These are phyloP conservation scores for Orestias chungarensis DNA, from an alignment of 2,797 vertebrate genomes.

Conservation along the genomic window DNA sequence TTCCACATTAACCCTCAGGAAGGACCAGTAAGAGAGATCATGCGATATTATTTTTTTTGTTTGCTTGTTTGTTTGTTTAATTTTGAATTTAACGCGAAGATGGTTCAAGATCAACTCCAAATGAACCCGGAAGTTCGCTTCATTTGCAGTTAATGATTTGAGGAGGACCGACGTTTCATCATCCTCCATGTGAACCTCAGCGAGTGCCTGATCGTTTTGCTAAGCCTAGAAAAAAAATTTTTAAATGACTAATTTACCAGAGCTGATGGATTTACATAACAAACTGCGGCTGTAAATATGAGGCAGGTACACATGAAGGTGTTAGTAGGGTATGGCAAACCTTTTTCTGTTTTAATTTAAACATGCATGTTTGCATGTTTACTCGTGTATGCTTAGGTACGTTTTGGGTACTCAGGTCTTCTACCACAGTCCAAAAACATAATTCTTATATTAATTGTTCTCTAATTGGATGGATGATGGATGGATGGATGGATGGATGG, in stretches of 20 bases:
- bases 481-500: not conserved
- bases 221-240: not conserved
- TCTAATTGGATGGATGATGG: not conserved
- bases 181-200: too few relatives aligned
- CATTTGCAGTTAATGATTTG: slow-evolving; percentile 70
- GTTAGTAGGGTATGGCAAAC: not conserved
- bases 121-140: slow-evolving; percentile 75
- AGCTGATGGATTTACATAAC: slow-evolving; percentile 6
- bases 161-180: slow-evolving; percentile 59
- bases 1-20: not conserved
- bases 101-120: slow-evolving; percentile 69
- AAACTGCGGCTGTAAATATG: slow-evolving; percentile 9
- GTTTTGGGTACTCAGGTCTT: not conserved
- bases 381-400: not conserved
- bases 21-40: not conserved
- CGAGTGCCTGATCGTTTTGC: too few relatives aligned
- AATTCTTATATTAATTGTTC: not conserved
- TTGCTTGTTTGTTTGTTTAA: not conserved
- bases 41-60: slow-evolving; percentile 8
- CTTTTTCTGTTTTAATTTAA: not conserved
- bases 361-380: not conserved
- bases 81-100: slow-evolving; percentile 1
- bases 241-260: not conserved
- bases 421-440: not conserved
- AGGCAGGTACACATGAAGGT: not conserved